These are phyloP conservation scores for Heteromurus nitidus DNA, from an alignment of 2,888 invertebrate species.

Conservation along the genomic window DNA sequence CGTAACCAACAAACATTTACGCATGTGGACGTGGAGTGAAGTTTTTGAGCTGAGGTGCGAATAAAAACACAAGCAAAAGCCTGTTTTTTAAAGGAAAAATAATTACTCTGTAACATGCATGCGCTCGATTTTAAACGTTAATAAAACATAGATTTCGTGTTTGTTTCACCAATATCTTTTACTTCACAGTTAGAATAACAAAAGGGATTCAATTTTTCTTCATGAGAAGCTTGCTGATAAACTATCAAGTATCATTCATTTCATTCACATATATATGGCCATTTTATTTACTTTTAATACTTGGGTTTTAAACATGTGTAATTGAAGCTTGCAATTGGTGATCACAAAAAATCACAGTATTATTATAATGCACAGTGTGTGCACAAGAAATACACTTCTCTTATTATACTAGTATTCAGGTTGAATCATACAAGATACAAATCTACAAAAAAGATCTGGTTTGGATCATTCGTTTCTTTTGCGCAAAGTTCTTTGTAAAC, in stretches of 20 bases:
- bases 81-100: constrained; percentile 31
- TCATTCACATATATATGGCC: neutral
- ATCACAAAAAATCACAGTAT: too few species aligned
- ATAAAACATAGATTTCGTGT: neutral
- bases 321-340: constrained; percentile 3
- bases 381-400: too few species aligned
- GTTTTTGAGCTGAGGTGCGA: constrained; percentile 30
- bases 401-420: neutral
- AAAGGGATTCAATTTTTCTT: constrained; percentile 34
- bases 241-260: constrained; percentile 49
- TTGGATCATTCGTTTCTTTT: constrained; percentile 53
- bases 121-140: constrained; percentile 30
- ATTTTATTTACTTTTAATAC: constrained; percentile 14
- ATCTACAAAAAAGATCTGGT: constrained; percentile 40
- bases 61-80: constrained; percentile 44
- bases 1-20: neutral
- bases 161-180: neutral
- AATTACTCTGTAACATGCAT: constrained; percentile 46
- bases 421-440: neutral
- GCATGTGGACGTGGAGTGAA: neutral
- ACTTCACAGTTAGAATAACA: constrained; percentile 9
- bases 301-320: constrained; percentile 21
- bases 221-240: constrained; percentile 26
- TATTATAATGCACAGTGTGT: too few species aligned
- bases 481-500: constrained; percentile 23